Conservation (phyloP, 2,888 invertebrate species). For the Lithophane leautieri region DNA sequence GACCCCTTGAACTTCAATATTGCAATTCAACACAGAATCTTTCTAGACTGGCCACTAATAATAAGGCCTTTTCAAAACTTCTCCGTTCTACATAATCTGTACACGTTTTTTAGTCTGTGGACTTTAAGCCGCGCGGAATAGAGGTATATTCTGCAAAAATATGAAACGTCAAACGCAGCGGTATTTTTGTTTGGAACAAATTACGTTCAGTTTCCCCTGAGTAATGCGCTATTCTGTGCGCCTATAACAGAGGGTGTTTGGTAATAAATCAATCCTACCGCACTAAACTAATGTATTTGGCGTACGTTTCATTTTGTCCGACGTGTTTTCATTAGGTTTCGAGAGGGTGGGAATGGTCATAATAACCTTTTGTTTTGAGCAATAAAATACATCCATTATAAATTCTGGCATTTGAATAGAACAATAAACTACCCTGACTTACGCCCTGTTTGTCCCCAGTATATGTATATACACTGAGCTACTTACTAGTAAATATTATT, state of each 20-base stretch:
- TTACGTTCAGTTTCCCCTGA: constrained; percentile 71
- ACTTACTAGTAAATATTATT: background rate
- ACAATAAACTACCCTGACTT: constrained; percentile 27
- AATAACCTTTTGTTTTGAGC: constrained; percentile 59
- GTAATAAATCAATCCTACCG: constrained; percentile 78
- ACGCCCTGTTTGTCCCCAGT: constrained; percentile 3
- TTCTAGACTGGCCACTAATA: constrained; percentile 51
- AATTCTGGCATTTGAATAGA: constrained; percentile 54
- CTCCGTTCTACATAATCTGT: constrained; percentile 46
- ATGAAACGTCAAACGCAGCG: constrained; percentile 47
- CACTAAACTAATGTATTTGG: constrained; percentile 79
- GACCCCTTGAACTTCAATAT: constrained; percentile 54
- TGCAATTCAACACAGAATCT: constrained; percentile 34
- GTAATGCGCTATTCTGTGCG: constrained; percentile 60
- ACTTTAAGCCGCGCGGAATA: constrained; percentile 48
- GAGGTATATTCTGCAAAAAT: constrained; percentile 55
- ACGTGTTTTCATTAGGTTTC: constrained; percentile 72
- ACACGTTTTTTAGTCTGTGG: constrained; percentile 55
- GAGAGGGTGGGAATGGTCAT: constrained; percentile 62
- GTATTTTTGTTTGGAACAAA: constrained; percentile 62
- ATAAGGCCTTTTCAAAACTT: constrained; percentile 58
- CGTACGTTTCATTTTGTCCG: constrained; percentile 73
- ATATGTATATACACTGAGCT: constrained; percentile 8
- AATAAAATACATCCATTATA: constrained; percentile 42
- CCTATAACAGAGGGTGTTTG: constrained; percentile 69